Evolutionary conservation across 1,140 invertebrate species (phyloP), one percentile per base, ranked within the genome.

Genomic region (Drosophila elegans): DNA sequence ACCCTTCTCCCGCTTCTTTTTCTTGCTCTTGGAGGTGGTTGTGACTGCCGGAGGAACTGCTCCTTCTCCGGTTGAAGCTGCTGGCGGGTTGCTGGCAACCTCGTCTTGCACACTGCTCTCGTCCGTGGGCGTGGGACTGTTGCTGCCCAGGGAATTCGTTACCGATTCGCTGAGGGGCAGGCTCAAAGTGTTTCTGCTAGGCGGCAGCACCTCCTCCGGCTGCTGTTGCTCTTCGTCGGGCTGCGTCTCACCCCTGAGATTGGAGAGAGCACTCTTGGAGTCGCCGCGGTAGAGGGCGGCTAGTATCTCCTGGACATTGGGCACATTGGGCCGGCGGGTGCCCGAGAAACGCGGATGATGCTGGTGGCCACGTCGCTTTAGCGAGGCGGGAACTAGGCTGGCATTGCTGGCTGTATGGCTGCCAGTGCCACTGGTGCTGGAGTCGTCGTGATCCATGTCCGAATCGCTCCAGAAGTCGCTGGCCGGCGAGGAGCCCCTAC

Each of bases 351-450:
- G 94, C 76, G 95, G 95, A 93, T 96, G 96, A 93, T 96, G 96
- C 92, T 96, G 96, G 91, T 96, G 96, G 59, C 96, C 96, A 91
- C 96, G 95, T 91, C 96, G 95, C 93, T 94, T 95, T 59, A 94
- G 92, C 92, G 94, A 93, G 52, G 77, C 44, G n/a, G 84, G 84
- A 4, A 84, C 74, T 7, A 90, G 21, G 77, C 48, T 38, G 3
- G 6, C 13, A 32, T 93, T 92, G 92, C 90, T 92, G 91, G 92
- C 92, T 93, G 94, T 93, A 93, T 94, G 94, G 94, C 94, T 78
- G 72, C 92, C 93, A 91, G 93, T 93, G 92, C 93, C 92, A 88
- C 91, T 92, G 92, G 93, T 93, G 93, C 74, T 72, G 5, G 81
- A 90, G n/a, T 90, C 80, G 42, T 64, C 67, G 21, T 49, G 66